Conservation (phyloP, 2,113 vertebrate species). For the Drymodes brunneopygia region DNA sequence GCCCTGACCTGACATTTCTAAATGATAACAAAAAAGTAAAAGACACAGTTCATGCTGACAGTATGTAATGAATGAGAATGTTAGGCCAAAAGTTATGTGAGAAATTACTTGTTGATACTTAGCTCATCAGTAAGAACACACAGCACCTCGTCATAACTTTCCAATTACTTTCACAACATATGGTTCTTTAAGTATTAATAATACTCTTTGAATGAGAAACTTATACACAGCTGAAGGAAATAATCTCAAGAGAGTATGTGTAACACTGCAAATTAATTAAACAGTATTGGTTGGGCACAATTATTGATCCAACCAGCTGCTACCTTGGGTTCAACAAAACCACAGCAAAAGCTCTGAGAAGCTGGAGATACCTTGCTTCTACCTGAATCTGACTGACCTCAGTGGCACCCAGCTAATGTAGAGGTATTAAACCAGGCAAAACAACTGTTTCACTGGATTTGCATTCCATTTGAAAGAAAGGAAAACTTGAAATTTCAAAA, state of each 20-base stretch:
- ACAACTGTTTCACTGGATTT: background rate
- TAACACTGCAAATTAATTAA: background rate
- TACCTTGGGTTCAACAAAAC: background rate
- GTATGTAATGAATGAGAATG: background rate
- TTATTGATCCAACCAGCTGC: background rate
- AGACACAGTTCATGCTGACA: background rate
- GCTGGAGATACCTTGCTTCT: background rate
- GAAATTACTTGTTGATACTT: background rate
- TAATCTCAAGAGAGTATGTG: background rate
- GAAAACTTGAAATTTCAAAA: background rate
- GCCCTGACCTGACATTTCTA: slow-evolving; percentile 40
- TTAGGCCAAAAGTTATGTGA: background rate
- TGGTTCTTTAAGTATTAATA: background rate
- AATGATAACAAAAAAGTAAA: background rate
- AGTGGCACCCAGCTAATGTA: background rate
- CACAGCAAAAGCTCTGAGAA: background rate
- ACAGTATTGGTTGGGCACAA: background rate
- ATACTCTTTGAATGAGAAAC: background rate
- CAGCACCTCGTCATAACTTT: background rate
- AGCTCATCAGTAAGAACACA: background rate
- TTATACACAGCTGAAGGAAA: background rate
- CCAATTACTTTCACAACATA: background rate
- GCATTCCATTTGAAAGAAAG: background rate
- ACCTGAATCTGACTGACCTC: background rate
- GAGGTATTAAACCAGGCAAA: background rate